Evolutionary conservation across 2,888 invertebrate species (phyloP).

Genomic region (Machimus atricapillus): DNA sequence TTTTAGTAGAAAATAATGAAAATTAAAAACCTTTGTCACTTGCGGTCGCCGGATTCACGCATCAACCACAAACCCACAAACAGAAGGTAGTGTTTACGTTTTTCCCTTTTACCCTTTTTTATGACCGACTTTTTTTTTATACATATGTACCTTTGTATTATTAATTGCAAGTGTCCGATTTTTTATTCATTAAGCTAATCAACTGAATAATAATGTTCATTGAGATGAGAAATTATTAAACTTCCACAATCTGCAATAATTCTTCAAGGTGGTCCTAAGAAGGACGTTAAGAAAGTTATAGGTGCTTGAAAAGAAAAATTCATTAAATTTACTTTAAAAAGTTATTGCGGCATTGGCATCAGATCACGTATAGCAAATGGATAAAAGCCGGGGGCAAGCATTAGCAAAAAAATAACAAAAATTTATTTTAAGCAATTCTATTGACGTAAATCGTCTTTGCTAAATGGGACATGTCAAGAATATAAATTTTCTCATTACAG

Average conservation of each 20-base stretch:
- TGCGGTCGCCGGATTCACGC: neutral
- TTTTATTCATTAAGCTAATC: too few relatives aligned
- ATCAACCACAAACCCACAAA: neutral
- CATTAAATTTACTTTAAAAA: neutral
- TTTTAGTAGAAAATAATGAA: neutral
- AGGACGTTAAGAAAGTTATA: neutral
- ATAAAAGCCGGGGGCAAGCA: neutral
- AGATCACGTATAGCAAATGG: neutral
- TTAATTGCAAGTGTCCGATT: neutral
- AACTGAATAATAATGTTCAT: neutral
- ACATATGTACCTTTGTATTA: neutral
- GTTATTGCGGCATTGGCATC: neutral
- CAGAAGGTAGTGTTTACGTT: too few relatives aligned
- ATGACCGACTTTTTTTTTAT: neutral
- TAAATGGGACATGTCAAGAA: constrained; percentile 4
- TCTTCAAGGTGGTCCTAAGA: neutral
- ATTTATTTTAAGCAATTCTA: constrained; percentile 28
- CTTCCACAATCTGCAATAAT: neutral
- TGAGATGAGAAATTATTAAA: neutral
- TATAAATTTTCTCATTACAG: constrained; percentile 27
- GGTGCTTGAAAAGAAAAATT: neutral
- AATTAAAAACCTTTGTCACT: neutral
- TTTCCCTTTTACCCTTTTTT: too few relatives aligned
- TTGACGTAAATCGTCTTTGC: constrained; percentile 29
- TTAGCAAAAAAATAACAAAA: neutral